Evolutionary conservation across 2,113 vertebrate species (phyloP).

Genomic region (Cyrtonyx montezumae): DNA sequence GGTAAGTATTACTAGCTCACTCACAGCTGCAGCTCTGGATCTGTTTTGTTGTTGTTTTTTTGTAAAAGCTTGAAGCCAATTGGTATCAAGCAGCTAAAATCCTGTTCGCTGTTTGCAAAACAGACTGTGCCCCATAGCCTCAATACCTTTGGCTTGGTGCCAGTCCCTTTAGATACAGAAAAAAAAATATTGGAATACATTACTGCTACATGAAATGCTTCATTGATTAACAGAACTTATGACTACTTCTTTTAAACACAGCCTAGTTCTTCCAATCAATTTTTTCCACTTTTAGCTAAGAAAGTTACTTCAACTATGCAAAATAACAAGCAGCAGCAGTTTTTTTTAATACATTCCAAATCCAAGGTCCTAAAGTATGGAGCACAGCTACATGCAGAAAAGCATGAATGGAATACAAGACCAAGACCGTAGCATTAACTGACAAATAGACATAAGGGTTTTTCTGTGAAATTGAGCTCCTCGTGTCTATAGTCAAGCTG

Average conservation of each 20-base stretch:
- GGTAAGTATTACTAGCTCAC: slow-evolving; percentile 14
- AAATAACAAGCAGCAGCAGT: neutral
- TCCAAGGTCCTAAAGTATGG: neutral
- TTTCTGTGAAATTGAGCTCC: neutral
- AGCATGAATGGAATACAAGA: neutral
- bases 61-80: slow-evolving; percentile 16
- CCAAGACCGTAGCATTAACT: neutral
- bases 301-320: slow-evolving; percentile 9
- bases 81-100: slow-evolving; percentile 45
- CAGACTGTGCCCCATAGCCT: neutral
- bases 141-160: slow-evolving; percentile 23
- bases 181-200: neutral
- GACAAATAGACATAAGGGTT: neutral
- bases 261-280: neutral
- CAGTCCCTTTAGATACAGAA: slow-evolving; percentile 43
- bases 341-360: neutral
- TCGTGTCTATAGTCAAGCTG: neutral
- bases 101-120: slow-evolving; percentile 29
- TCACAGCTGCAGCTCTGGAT: slow-evolving; percentile 24
- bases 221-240: slow-evolving; percentile 28
- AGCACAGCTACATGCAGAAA: neutral
- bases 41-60: neutral
- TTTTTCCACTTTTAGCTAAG: slow-evolving; percentile 12
- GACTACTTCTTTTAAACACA: slow-evolving; percentile 39
- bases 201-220: neutral